Evolutionary conservation across 2,797 vertebrate species (phyloP).

Genomic region (Sebastes kiyomatsui): DNA sequence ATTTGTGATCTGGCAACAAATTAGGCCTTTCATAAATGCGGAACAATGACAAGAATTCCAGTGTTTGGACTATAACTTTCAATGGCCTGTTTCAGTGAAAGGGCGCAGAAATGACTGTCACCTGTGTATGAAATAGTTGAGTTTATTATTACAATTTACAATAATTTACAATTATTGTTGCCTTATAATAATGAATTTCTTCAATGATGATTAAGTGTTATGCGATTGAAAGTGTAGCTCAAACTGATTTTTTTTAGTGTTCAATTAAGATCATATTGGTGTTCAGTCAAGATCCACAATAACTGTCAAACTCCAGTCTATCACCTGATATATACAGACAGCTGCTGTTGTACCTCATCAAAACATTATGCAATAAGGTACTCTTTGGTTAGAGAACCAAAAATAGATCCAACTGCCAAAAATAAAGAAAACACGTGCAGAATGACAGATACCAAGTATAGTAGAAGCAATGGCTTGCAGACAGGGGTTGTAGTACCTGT

Average conservation of each 20-base stretch:
- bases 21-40: slow-evolving; percentile 66
- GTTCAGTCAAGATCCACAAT: background rate
- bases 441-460: background rate
- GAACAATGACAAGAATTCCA: slow-evolving; percentile 68
- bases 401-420: background rate
- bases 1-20: slow-evolving; percentile 68
- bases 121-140: background rate
- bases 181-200: background rate
- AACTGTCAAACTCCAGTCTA: background rate
- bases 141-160: background rate
- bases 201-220: background rate
- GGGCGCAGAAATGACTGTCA: background rate
- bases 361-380: background rate
- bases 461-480: background rate
- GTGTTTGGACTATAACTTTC: slow-evolving; percentile 26
- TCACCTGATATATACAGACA: background rate
- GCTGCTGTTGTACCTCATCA: background rate
- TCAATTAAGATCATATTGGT: background rate
- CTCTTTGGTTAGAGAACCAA: background rate
- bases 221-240: background rate
- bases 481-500: background rate
- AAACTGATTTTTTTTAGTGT: background rate
- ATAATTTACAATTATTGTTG: background rate
- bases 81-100: slow-evolving; percentile 26
- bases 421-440: background rate